Base-by-base conservation (phyloP, 2,797 vertebrate species). In the Hypotaenidia okinawae region DNA sequence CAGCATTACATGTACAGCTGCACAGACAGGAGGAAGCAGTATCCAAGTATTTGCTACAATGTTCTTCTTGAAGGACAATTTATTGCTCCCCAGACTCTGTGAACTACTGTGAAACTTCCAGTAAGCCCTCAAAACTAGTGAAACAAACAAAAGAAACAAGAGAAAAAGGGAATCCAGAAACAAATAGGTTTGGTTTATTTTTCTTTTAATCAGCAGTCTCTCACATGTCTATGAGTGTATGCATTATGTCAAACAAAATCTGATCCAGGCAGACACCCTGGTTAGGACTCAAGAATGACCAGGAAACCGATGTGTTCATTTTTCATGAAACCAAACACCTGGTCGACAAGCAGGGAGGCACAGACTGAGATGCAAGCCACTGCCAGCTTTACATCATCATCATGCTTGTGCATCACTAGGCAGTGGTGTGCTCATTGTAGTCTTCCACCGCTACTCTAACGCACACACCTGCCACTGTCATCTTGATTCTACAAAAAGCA, bases 351-450 rank as follows among this genome's bases (percentile, higher is more conserved):
- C 33, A 86, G 8, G 39, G 18, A 33, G 59, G 23, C n/a, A 70
- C 80, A 41, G 35, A 80, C 4, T 47, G 45, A 27, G 12, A 54
- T 39, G 12, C 23, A 43, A 51, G 25, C 67, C 52, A 45, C 16
- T 67, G n/a, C 8, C 16, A 25, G 30, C 11, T 75, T 78, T 79
- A 51, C 11, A 22, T 4, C 21, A 37, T 16, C 39, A 41, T 37
- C 33, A 18, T 59, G 25, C 8, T 59, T 74, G 22, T 30, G 16
- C 51, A 17, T 66, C 9, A 54, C 18, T 41, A 59, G 54, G 19
- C 37, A 78, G 57, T 33, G 12, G 11, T 24, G 28, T 24, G 13
- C 33, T 66, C 1, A 0, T 15, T 17, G 17, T 13, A 22, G 30
- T 51, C 28, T 84, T 72, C 51, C 69, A 24, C 7, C 22, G 28